Evolutionary conservation across 2,888 invertebrate species (phyloP), one percentile per base, ranked within the genome.

Genomic region (Argyresthia albistria): DNA sequence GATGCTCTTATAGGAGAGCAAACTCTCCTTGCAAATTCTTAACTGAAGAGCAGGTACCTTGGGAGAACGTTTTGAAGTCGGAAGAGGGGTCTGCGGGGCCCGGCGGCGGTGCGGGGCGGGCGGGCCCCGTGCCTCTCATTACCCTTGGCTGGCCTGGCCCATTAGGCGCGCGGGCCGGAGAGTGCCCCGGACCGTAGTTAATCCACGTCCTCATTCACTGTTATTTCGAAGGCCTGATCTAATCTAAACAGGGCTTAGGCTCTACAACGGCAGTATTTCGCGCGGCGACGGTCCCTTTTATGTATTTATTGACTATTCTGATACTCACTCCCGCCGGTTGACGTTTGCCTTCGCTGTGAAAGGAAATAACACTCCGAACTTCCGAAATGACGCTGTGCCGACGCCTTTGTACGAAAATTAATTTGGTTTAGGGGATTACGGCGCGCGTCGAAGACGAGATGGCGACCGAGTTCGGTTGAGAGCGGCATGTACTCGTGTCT

Each of bases 171-270:
- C 80, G 80, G 82, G 76, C 80, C 82, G 72, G 76, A 25, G 25
- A 82, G 80, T 83, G 80, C 78, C 71, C 80, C 81, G 83, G 82
- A 84, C 84, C 87, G 83, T 83, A 86, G 84, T 87, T 86, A 87
- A 87, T 86, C 87, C 87, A 83, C 80, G 83, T 84, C 84, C 86
- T 87, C 84, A 84, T 87, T 87, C 84, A 82, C 84, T 87, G 87
- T 87, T 87, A 87, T 87, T 87, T 83, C 83, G 80, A 83, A 84
- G 86, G 83, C 80, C 84, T 86, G 84, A 86, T 87, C 86, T 86
- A 87, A 87, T 87, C 86, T 87, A 84, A 87, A 86, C 86, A 81
- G 79, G 77, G 82, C 83, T 87, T 83, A 83, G 82, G 77, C 80
- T 81, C 78, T 81, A 80, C 83, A 80, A 79, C 76, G 79, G 73